Evolutionary conservation across 23 tunicate genomes (phyloP).

Genomic region (Ciona savignyi): DNA sequence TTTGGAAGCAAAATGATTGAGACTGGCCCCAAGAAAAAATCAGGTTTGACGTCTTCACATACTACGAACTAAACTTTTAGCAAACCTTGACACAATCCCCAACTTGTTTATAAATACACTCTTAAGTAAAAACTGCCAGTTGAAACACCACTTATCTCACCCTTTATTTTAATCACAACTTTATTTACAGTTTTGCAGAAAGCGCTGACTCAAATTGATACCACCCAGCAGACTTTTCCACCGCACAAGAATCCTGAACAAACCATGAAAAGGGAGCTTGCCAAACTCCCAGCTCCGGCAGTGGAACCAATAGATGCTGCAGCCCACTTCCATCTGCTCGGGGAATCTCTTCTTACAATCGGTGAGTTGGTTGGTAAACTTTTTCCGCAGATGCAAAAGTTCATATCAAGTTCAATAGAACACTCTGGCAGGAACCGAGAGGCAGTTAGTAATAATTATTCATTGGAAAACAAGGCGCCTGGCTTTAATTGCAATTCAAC

Average conservation of each 20-base stretch:
- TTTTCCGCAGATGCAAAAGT: neutral
- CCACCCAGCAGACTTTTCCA: neutral
- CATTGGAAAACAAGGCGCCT: no score
- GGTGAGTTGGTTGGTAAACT: conserved; percentile 7
- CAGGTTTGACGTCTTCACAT: neutral
- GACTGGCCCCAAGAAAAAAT: conserved; percentile 84
- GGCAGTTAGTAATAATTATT: no score
- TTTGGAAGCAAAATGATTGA: conserved; percentile 89
- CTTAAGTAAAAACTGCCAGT: no score
- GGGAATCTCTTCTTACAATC: conserved; percentile 40
- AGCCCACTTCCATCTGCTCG: conserved; percentile 61
- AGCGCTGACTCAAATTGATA: neutral
- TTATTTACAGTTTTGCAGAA: neutral
- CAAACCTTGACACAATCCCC: no score
- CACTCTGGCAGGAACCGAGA: no score
- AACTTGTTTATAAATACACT: no score
- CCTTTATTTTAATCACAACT: no score
- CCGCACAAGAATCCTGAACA: conserved; percentile 64
- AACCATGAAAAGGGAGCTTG: conserved; percentile 58
- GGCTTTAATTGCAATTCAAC: no score
- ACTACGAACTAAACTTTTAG: no score
- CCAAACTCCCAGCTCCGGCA: conserved; percentile 43
- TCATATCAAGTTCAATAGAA: no score
- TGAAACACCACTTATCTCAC: no score
- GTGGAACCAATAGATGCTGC: conserved; percentile 83